Evolutionary conservation across 2,113 vertebrate genomes (phyloP), one percentile per base, ranked within the genome.

Genomic region (Crotalus horridus): DNA sequence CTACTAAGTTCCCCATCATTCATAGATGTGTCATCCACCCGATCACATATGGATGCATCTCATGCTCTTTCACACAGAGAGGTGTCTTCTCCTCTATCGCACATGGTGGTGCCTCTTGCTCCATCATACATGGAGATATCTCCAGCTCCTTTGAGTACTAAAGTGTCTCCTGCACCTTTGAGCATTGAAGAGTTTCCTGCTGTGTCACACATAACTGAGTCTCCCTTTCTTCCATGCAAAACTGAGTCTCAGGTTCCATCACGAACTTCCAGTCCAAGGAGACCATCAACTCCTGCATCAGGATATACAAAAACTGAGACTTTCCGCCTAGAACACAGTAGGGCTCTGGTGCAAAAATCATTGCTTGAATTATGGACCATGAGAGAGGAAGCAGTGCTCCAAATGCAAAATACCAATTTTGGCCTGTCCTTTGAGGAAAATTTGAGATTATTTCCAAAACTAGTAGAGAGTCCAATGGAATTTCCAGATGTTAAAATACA

Each of bases 231-330:
- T 2, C 21, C 85, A 87, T n/a, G 21, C 11, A 24, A 23, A 26
- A 5, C 46, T 29, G 43, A 33, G 4, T 61, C 88, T n/a, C 7
- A n/a, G 24, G 55, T 86, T 23, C n/a, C 43, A 5, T 90, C 92
- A n/a, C 74, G 21, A 61, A 90, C 46, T 43, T 48, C 48, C 92
- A 93, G 92, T 26, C 92, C 92, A 54, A 20, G 39, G 48, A n/a
- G 46, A 43, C 92, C 81, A 13, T 58, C 92, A 15, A 69, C 26
- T 46, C 90, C 90, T 55, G 90, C 43, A 33, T 43, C 85, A 59
- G 56, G 48, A 87, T 64, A 53, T 7, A 43, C 26, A 26, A 46
- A 33, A 21, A 23, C 1, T 21, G 81, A 86, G 3, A 33, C 85
- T 92, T 39, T 43, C 11, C 53, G 3, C 2, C 74, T 26, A 74